phyloP scores from a whole-genome alignment of 2,888 invertebrate species.

The Bruchidius siliquastri region DNA sequence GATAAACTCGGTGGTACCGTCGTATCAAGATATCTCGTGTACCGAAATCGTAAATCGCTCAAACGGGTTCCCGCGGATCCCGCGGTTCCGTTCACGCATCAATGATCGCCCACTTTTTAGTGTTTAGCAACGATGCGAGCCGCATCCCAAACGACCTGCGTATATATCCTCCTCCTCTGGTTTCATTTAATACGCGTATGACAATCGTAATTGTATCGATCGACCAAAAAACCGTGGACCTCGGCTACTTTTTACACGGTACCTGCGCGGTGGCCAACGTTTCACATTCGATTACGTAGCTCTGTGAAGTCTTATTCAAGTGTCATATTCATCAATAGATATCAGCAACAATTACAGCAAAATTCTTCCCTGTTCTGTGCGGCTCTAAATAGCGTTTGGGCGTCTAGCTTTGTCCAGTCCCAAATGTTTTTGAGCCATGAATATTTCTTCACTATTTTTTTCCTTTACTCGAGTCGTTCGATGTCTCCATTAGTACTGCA shows the following conservation, averaged over 20 bases:
- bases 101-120: conserved; percentile 38
- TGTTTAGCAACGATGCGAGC: conserved; percentile 28
- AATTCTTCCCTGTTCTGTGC: too few relatives aligned
- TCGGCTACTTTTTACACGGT: background rate
- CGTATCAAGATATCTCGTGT: conserved; percentile 40
- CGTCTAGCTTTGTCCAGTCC: too few relatives aligned
- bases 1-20: conserved; percentile 6
- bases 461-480: too few relatives aligned
- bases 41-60: conserved; percentile 39
- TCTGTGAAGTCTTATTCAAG: too few relatives aligned
- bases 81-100: conserved; percentile 38
- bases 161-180: conserved; percentile 6
- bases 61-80: conserved; percentile 35
- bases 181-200: conserved; percentile 6
- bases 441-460: too few relatives aligned
- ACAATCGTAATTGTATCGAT: background rate
- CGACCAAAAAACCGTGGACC: background rate
- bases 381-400: too few relatives aligned
- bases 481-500: too few relatives aligned
- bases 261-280: background rate
- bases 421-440: too few relatives aligned
- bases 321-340: too few relatives aligned
- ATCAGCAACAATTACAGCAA: too few relatives aligned
- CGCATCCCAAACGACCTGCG: conserved; percentile 24
- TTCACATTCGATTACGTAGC: background rate